A percentile compares a stretch with the other conserved stretches of the same genome.
Evolutionary conservation across 2,797 vertebrate genomes (phyloP).

Genomic region (Lerista edwardsae): DNA sequence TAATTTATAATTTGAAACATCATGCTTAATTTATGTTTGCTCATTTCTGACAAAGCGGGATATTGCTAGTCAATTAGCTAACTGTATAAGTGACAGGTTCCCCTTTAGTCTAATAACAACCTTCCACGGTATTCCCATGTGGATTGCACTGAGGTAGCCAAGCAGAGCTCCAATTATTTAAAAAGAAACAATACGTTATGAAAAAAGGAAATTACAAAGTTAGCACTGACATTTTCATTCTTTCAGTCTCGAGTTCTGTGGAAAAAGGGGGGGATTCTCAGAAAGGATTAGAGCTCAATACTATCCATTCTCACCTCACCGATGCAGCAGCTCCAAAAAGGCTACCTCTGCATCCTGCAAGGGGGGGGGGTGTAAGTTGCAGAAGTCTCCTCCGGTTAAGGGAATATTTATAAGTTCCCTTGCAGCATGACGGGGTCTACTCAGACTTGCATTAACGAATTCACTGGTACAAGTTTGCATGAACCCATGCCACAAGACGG

Average conservation of each 20-base stretch:
- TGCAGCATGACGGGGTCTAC: too few relatives aligned
- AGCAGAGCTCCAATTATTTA: conserved; percentile 37
- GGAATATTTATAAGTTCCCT: too few relatives aligned
- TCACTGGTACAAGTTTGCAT: too few relatives aligned
- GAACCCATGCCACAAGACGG: too few relatives aligned
- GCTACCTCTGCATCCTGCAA: too few relatives aligned
- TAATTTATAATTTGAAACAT: conserved; percentile 30
- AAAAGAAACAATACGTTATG: conserved; percentile 43
- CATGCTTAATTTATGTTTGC: conserved; percentile 43
- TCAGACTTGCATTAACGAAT: too few relatives aligned
- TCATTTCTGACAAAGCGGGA: conserved; percentile 22
- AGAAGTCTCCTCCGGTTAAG: too few relatives aligned
- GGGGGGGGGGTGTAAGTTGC: too few relatives aligned
- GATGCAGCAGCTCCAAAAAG: too few relatives aligned
- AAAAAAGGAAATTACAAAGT: neutral
- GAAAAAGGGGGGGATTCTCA: too few relatives aligned
- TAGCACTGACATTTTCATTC: neutral
- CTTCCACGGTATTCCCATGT: neutral
- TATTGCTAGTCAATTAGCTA: conserved; percentile 28
- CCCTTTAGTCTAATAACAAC: neutral
- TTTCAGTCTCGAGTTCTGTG: neutral
- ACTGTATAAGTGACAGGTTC: conserved; percentile 5
- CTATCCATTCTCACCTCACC: too few relatives aligned
- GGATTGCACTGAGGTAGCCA: neutral
- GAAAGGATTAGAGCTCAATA: neutral